A percentile compares a stretch with the other conserved stretches of the same genome.
phyloP scores from a whole-genome alignment of 2,797 vertebrate genomes.

The Sus cebifrons region DNA sequence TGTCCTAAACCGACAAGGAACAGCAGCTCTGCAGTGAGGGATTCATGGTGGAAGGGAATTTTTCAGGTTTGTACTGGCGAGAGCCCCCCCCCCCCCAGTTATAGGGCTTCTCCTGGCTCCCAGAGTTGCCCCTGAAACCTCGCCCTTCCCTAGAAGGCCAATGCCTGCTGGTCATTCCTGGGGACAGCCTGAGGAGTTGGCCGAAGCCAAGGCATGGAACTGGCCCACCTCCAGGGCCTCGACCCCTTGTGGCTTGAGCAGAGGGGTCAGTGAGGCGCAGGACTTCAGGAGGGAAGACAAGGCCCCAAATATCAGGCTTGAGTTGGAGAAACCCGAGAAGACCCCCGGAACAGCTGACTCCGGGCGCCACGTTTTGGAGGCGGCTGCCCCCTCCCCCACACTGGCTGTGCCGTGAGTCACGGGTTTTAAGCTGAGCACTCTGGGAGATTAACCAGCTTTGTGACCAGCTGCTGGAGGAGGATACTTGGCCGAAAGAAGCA shows the following conservation, averaged over 20 bases:
- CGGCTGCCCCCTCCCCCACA: conserved; percentile 80
- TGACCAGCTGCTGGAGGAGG: conserved; percentile 89
- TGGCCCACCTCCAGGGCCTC: conserved; percentile 39
- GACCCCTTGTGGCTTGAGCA: conserved; percentile 44
- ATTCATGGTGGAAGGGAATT: not conserved
- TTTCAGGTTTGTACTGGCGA: not conserved
- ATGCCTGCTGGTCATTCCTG: conserved; percentile 37
- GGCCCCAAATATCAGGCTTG: conserved; percentile 62
- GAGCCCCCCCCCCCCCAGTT: not conserved
- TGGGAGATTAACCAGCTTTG: conserved; percentile 91
- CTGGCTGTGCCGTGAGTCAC: conserved; percentile 87
- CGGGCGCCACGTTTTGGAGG: conserved; percentile 85
- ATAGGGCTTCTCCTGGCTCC: not conserved
- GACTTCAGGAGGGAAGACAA: conserved; percentile 71
- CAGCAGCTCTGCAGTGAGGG: not conserved
- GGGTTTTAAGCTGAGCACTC: conserved; percentile 89
- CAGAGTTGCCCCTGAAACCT: conserved; percentile 45
- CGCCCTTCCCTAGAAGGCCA: not conserved
- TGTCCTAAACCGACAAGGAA: not conserved
- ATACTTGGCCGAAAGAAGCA: conserved; percentile 89
- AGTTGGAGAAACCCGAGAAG: conserved; percentile 79
- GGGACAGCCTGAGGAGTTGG: conserved; percentile 56
- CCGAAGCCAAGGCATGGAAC: conserved; percentile 49
- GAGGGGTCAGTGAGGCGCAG: conserved; percentile 18
- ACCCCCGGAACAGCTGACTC: conserved; percentile 83